These are phyloP conservation scores for Eulemur albifrons DNA, from an alignment of 2,797 vertebrate species.

Conservation along the genomic window DNA sequence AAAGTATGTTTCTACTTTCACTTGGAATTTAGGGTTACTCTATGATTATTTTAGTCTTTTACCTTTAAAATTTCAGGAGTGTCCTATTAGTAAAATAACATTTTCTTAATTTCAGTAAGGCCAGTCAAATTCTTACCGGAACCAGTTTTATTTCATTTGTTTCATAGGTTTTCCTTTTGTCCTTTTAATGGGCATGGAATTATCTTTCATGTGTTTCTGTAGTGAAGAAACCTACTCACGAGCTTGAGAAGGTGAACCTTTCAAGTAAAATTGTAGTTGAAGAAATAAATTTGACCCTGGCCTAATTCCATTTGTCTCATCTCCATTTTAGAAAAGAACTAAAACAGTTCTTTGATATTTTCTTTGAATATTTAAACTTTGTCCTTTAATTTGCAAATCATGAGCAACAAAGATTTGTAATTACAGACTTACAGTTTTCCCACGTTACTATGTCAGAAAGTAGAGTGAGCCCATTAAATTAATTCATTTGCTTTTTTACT, in stretches of 20 bases:
- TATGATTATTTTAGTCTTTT: neutral
- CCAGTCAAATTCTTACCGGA: neutral
- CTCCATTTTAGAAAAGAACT: neutral
- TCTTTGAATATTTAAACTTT: constrained; percentile 1
- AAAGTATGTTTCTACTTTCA: neutral
- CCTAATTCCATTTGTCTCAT: neutral
- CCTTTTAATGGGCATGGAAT: neutral
- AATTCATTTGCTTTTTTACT: neutral
- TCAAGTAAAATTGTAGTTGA: neutral
- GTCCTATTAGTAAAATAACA: neutral
- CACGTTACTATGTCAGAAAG: neutral
- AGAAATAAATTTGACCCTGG: neutral
- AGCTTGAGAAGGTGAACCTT: neutral
- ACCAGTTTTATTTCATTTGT: neutral
- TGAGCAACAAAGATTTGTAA: neutral
- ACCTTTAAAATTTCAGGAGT: neutral
- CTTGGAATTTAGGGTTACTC: neutral
- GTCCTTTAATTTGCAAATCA: neutral
- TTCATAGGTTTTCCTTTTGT: neutral
- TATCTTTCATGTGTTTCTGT: neutral
- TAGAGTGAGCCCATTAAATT: neutral
- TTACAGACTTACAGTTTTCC: neutral
- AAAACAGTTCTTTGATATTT: neutral
- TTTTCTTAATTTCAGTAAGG: neutral
- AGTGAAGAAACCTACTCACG: neutral